Evolutionary conservation across 2,113 vertebrate species (phyloP), one percentile per base, ranked within the genome.

Genomic region (Tapirus terrestris): DNA sequence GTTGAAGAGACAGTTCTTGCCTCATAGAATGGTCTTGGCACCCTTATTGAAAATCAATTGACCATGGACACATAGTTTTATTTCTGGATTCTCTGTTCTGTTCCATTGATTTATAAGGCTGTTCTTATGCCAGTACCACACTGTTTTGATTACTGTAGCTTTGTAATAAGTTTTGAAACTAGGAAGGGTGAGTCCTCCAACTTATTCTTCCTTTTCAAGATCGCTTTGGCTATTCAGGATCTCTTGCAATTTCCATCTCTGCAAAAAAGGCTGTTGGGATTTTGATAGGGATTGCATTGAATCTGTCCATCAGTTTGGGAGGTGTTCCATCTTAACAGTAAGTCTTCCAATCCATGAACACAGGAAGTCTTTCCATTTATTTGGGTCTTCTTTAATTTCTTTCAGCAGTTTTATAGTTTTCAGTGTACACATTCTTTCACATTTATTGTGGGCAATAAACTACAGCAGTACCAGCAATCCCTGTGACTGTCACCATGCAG

Each of bases 51-150:
- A 56, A 48, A 17, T 17, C 68, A 31, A 8, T 29, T 60, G 68
- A 17, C 43, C 20, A 0, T 4, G 16, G 39, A 56, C 18, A 14
- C 5, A 0, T 0, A 21, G 33, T 20, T 87, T n/a, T 70, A 8
- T 51, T 48, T 76, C 29, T 72, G 20, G n/a, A 12, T 61, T 65
- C 12, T n/a, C 8, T 5, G 0, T 56, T 31, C 39, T 61, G 10
- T 51, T 11, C 33, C 53, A 5, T 7, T 70, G 63, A 51, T 45
- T 18, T 33, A 0, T 45, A 1, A 18, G 53, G 31, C 60, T 39
- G 0, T 25, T 65, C 27, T 58, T 39, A 21, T 0, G 20, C 1
- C 11, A 21, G 14, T 21, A 5, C 36, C 45, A 27, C 11, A 25
- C n/a, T 14, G 4, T n/a, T 63, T 36, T 63, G 56, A 51, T 92